These are phyloP conservation scores for Ctenopoma kingsleyae DNA, from an alignment of 2,797 vertebrate species.

Conservation along the genomic window DNA sequence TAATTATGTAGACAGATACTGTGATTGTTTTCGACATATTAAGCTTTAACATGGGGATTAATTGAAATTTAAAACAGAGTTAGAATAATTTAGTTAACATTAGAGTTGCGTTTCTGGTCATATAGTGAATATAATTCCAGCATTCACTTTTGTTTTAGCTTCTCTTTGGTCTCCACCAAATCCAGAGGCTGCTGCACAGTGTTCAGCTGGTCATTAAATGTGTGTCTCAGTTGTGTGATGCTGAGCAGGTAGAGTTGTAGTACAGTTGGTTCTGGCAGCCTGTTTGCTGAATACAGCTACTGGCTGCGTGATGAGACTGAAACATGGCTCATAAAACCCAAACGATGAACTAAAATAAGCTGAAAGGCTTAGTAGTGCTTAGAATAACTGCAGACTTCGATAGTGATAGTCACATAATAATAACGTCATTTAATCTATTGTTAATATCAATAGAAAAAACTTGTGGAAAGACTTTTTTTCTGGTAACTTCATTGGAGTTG, in stretches of 20 bases:
- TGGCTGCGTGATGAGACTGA: neutral
- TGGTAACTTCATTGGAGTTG: too few species aligned
- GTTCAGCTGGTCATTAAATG: neutral
- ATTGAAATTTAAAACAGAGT: too few species aligned
- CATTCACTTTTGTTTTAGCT: neutral
- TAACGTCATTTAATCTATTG: neutral
- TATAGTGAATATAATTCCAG: neutral
- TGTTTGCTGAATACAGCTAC: neutral
- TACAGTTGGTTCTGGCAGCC: too few species aligned
- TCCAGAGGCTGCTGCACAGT: neutral
- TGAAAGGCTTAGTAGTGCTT: neutral
- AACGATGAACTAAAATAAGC: slow-evolving; percentile 6
- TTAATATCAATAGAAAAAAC: neutral
- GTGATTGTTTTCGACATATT: neutral
- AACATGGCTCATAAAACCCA: slow-evolving; percentile 11
- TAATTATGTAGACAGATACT: slow-evolving; percentile 13
- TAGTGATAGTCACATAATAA: neutral
- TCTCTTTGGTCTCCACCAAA: slow-evolving; percentile 1
- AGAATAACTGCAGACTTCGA: neutral
- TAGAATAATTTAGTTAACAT: neutral
- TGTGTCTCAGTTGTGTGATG: slow-evolving; percentile 2
- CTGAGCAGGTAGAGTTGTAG: slow-evolving; percentile 5
- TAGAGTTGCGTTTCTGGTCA: neutral
- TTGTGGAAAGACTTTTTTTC: neutral
- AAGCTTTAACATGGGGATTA: neutral